Percentiles rank a stretch among this genome's conserved stretches.
Evolutionary conservation across 2,113 vertebrate genomes (phyloP).

Genomic region (Sceloporus tristichus): DNA sequence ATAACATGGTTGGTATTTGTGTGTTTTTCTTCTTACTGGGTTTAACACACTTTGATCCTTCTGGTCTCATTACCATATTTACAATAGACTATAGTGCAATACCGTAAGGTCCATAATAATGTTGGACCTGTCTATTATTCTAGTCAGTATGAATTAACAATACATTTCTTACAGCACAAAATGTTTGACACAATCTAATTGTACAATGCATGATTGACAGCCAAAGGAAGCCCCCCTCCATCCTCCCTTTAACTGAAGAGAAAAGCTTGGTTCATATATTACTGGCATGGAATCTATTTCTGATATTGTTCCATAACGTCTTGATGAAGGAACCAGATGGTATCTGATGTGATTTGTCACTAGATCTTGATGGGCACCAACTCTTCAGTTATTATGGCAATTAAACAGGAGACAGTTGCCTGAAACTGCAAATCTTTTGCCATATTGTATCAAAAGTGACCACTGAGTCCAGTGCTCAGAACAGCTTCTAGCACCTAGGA

Average conservation of each 20-base stretch:
- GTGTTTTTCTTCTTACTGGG: neutral
- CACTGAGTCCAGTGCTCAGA: neutral
- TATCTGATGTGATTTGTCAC: neutral
- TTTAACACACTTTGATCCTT: neutral
- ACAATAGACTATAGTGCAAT: neutral
- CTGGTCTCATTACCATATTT: neutral
- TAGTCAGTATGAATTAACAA: neutral
- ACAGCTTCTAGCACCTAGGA: neutral
- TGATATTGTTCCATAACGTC: neutral
- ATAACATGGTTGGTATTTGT: conserved; percentile 11
- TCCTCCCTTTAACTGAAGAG: neutral
- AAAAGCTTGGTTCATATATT: neutral
- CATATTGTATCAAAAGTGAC: neutral
- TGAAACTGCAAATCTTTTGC: neutral
- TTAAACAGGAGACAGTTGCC: neutral
- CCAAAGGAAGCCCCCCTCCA: neutral
- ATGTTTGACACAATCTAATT: too few relatives aligned
- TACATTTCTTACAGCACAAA: too few relatives aligned
- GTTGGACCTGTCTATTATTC: neutral
- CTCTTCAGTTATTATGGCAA: neutral
- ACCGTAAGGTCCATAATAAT: neutral
- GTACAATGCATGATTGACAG: neutral
- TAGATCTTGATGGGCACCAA: neutral
- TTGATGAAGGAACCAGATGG: neutral
- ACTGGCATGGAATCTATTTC: neutral